Conservation (phyloP, 2,888 invertebrate species). For the Sphaerophoria rueppellii region DNA sequence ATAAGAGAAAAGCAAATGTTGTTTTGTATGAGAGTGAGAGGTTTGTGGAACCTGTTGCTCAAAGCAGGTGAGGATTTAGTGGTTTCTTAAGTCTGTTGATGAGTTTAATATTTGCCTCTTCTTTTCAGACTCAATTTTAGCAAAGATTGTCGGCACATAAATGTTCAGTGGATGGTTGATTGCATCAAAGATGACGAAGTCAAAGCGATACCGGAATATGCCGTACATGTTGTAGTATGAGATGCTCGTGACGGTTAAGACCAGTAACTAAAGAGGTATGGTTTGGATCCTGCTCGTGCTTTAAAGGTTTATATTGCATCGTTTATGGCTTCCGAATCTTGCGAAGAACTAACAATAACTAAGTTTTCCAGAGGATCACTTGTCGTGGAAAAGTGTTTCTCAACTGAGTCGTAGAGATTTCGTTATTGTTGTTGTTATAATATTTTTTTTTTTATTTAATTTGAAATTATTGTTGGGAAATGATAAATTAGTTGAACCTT, state of each 20-base stretch:
- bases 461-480: no score
- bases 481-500: no score
- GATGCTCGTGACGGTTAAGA: neutral
- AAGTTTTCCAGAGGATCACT: no score
- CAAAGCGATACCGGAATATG: slow-evolving; percentile 77
- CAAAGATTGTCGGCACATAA: slow-evolving; percentile 78
- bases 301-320: no score
- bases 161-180: slow-evolving; percentile 78
- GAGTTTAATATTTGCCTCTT: neutral
- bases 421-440: no score
- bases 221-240: slow-evolving; percentile 69
- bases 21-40: slow-evolving; percentile 61
- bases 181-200: slow-evolving; percentile 75
- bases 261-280: no score
- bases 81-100: neutral
- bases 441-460: no score
- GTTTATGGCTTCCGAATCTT: no score
- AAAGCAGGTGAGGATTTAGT: slow-evolving; percentile 57
- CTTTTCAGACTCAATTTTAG: slow-evolving; percentile 77
- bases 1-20: slow-evolving; percentile 76
- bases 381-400: no score
- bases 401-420: no score
- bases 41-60: slow-evolving; percentile 55
- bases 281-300: no score
- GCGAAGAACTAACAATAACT: no score